phyloP scores from a whole-genome alignment of 2,113 vertebrate genomes.

The Thamnophis sirtalis region DNA sequence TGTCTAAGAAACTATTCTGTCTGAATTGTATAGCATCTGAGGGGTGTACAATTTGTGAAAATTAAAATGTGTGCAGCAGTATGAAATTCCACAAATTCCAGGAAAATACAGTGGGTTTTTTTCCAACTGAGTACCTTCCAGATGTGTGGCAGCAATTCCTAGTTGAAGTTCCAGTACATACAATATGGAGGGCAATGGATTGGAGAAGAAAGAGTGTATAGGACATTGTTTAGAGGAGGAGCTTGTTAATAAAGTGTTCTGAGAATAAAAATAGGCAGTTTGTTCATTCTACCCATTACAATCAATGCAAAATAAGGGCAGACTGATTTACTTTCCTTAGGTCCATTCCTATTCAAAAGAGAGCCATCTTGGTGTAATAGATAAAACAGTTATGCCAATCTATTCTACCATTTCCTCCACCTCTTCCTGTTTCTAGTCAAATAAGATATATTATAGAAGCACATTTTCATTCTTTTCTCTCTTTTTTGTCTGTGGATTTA shows the following conservation, averaged over 20 bases:
- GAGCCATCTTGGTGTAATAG: not conserved
- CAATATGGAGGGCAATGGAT: not conserved
- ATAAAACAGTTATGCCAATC: not conserved
- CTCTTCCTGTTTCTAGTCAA: not conserved
- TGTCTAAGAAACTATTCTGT: not conserved
- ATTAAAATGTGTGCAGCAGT: not conserved
- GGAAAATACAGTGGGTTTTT: not conserved
- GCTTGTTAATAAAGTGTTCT: not conserved
- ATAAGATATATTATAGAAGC: not conserved
- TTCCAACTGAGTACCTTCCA: not conserved
- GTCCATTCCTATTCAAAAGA: not conserved
- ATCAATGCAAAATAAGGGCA: not conserved
- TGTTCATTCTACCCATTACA: not conserved
- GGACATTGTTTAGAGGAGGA: too few relatives aligned
- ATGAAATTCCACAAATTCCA: not conserved
- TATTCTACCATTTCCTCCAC: not conserved
- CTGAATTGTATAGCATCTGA: not conserved
- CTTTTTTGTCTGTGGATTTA: not conserved
- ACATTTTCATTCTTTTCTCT: not conserved
- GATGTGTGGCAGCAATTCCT: not conserved
- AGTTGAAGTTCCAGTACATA: not conserved
- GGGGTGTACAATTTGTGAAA: not conserved
- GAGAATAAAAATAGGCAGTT: too few relatives aligned
- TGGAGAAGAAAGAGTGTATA: not conserved
- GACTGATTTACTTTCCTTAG: too few relatives aligned